phyloP scores from a whole-genome alignment of 2,113 vertebrate species.

The Aldabrachelys gigantea region DNA sequence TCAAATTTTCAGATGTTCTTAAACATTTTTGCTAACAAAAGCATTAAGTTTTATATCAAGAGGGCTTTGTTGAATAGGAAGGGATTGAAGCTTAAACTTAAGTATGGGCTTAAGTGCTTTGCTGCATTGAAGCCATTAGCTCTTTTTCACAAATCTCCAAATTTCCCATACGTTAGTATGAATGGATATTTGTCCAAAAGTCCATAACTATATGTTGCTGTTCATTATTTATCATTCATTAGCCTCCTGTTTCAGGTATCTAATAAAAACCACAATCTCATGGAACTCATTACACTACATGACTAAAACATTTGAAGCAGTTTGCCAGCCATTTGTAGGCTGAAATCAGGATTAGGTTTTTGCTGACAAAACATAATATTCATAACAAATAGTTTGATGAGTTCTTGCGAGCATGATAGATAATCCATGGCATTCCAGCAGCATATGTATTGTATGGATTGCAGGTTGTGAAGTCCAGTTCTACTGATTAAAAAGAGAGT shows the following conservation, averaged over 20 bases:
- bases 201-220: not conserved
- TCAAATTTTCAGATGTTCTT: not conserved
- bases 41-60: not conserved
- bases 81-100: not conserved
- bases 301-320: not conserved
- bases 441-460: not conserved
- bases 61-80: not conserved
- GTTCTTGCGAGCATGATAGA: not conserved
- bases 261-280: not conserved
- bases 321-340: not conserved
- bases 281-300: not conserved
- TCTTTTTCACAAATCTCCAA: not conserved
- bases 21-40: not conserved
- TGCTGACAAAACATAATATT: conserved; percentile 19
- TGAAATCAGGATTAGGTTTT: not conserved
- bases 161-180: not conserved
- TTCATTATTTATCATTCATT: not conserved
- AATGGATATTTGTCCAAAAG: not conserved
- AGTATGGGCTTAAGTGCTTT: not conserved
- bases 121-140: not conserved
- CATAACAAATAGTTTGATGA: not conserved
- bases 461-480: not conserved
- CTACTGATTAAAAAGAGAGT: not conserved
- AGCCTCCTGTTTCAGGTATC: not conserved
- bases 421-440: not conserved